A percentile compares a stretch with the other conserved stretches of the same genome.
Conservation (phyloP, 2,797 vertebrate species). For the Mus spretus region DNA sequence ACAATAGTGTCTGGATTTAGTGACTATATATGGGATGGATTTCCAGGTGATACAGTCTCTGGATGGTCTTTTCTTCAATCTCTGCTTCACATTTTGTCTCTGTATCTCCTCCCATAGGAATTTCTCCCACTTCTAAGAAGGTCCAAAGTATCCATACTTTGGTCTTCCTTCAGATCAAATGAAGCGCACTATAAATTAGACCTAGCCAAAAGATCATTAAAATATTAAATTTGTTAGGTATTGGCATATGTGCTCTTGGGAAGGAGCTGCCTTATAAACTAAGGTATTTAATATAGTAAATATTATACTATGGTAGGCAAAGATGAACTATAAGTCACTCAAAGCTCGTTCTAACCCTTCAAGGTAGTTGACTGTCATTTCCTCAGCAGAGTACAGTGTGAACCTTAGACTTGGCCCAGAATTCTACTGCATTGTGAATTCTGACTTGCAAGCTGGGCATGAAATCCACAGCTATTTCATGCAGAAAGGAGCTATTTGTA, state of each 20-base stretch:
- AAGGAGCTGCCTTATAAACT: constrained; percentile 18
- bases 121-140: too few relatives aligned
- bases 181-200: background rate
- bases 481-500: constrained; percentile 11
- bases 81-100: too few relatives aligned
- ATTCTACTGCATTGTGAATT: constrained; percentile 38
- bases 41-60: too few relatives aligned
- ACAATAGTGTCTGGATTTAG: too few relatives aligned
- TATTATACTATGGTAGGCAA: background rate
- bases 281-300: background rate
- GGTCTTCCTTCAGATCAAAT: background rate
- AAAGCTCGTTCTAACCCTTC: background rate
- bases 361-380: background rate
- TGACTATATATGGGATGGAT: too few relatives aligned
- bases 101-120: too few relatives aligned
- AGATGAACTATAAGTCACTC: too few relatives aligned
- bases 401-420: background rate
- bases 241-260: constrained; percentile 38
- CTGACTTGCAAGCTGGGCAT: constrained; percentile 1
- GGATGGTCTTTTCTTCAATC: too few relatives aligned
- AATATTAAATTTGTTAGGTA: constrained; percentile 21
- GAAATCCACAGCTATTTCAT: background rate
- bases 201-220: constrained; percentile 48
- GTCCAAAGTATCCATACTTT: too few relatives aligned
- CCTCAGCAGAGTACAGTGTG: background rate